Base-by-base conservation (phyloP, 1,140 invertebrate genomes). In the Drosophila lacertosa region DNA sequence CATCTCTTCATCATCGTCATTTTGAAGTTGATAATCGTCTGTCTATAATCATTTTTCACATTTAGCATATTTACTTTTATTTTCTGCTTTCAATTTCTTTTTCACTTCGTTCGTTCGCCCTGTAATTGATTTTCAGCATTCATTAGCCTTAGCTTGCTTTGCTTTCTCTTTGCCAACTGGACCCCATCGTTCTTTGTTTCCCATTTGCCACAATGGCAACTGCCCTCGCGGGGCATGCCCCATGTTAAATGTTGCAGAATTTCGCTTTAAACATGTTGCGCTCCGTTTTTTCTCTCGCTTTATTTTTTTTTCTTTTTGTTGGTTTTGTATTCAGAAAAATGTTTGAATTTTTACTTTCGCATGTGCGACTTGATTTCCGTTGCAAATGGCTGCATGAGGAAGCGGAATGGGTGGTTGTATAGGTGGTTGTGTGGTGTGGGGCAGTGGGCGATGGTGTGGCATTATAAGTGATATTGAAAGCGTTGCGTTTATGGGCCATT, bases 321-420 rank as follows among this genome's bases (percentile, higher is more conserved):
- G 48, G 32, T 57, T 69, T 47, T 45, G 16, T 54, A 53, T 64
- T 64, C 53, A 58, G 29, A 33, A 64, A 78, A 86, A 86, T 81
- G 77, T 84, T 84, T 74, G 82, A 84, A 77, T 84, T 84, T 84
- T 81, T 86, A 86, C 81, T 86, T 86, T 86, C 82, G 74, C 81
- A 81, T 84, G 82, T 86, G 81, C 82, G 77, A 78, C 82, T 88
- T 82, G 81, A 82, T 88, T 88, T 88, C 82, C 82, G 82, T 82
- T 88, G 70, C 82, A 88, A 88, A 88, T 88, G 83, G 82, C 59
- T 74, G 63, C 32, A 16, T 39, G 15, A 16, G 29, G 16, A 6
- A 3, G 16, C 29, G 32, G 11, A 3, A 6, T 16, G 2, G 4
- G 9, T 39, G 20, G 11, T 24, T 3, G 6, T 18, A n/a, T n/a